Conservation (phyloP, 2,888 invertebrate genomes). For the Drosophila meridiana region DNA sequence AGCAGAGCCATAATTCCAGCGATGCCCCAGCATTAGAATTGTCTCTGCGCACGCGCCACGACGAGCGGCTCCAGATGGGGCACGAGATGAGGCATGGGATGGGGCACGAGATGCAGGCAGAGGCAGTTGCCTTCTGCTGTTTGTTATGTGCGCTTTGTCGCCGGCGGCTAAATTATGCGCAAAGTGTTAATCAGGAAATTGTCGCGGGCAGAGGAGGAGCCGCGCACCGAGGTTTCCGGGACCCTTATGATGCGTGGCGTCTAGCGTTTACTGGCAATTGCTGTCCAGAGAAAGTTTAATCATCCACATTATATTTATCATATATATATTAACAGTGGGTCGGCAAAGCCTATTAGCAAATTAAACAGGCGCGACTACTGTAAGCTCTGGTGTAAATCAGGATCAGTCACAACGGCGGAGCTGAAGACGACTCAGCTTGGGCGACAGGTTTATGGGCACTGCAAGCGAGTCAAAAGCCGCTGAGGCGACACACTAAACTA, state of each 20-base stretch:
- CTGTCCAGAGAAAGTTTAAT: conserved; percentile 23
- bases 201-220: conserved; percentile 43
- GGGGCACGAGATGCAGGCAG: conserved; percentile 65
- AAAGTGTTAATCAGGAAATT: conserved; percentile 84
- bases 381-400: conserved; percentile 62
- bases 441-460: conserved; percentile 71
- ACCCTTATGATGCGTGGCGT: conserved; percentile 67
- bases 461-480: conserved; percentile 26
- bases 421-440: conserved; percentile 63
- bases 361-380: conserved; percentile 53
- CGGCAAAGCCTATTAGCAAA: conserved; percentile 55
- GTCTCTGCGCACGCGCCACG: conserved; percentile 75
- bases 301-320: neutral
- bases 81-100: conserved; percentile 10
- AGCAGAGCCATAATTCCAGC: conserved; percentile 54
- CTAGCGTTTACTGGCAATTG: conserved; percentile 54
- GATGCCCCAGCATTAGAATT: conserved; percentile 72
- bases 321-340: conserved; percentile 6
- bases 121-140: conserved; percentile 41
- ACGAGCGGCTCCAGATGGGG: conserved; percentile 14
- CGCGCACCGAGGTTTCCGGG: neutral
- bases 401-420: conserved; percentile 43
- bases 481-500: conserved; percentile 74
- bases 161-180: conserved; percentile 78
- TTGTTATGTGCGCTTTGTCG: conserved; percentile 77